These are phyloP conservation scores for Muscina levida DNA, from an alignment of 2,888 invertebrate species.

Conservation along the genomic window DNA sequence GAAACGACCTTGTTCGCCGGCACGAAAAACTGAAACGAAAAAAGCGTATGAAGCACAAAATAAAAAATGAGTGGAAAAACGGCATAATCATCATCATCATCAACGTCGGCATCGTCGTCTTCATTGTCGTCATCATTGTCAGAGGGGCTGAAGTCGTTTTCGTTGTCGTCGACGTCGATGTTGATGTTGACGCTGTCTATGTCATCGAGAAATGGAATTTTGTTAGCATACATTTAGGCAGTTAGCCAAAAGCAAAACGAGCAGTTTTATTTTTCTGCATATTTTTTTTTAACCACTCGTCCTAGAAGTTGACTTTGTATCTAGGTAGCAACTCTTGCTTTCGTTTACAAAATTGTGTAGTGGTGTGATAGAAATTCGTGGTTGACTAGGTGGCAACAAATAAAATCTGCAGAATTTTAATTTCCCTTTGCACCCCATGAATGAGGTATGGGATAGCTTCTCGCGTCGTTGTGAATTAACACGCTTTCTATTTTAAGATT, in stretches of 20 bases:
- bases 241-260: slow-evolving; percentile 43
- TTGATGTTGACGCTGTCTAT: neutral
- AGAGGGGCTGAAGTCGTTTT: too few relatives aligned
- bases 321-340: too few relatives aligned
- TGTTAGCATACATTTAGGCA: slow-evolving; percentile 64
- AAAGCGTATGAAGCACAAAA: slow-evolving; percentile 5
- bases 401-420: too few relatives aligned
- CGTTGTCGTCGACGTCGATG: neutral
- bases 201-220: neutral
- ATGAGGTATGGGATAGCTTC: too few relatives aligned
- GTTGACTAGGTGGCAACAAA: too few relatives aligned
- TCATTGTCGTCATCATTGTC: neutral
- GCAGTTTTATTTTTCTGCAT: neutral
- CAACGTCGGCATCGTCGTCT: neutral
- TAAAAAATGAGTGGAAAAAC: neutral
- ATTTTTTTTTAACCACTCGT: too few relatives aligned
- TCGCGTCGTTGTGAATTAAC: too few relatives aligned
- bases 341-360: too few relatives aligned
- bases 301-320: neutral
- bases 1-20: slow-evolving; percentile 88
- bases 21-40: slow-evolving; percentile 84
- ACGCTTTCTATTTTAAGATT: too few relatives aligned
- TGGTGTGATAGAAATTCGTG: neutral
- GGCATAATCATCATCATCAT: neutral
- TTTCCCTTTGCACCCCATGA: too few relatives aligned